phyloP scores from a whole-genome alignment of 2,888 invertebrate species.

The Hydrotaea cyrtoneurina region DNA sequence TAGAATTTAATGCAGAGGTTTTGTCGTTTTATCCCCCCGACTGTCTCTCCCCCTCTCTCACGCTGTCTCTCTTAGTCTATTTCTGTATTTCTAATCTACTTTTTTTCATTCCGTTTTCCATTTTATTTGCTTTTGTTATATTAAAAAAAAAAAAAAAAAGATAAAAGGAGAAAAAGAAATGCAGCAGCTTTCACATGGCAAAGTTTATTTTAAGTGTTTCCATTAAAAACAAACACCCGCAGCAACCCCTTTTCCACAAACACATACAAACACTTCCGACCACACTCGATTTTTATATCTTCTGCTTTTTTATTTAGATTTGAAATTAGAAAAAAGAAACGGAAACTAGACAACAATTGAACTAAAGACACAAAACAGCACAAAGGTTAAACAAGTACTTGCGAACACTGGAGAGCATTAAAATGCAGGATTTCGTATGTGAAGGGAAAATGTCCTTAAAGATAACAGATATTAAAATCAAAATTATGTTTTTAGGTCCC shows the following conservation, averaged over 20 bases:
- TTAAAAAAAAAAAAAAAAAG: constrained; percentile 43
- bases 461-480: constrained; percentile 25
- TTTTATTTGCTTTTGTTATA: constrained; percentile 29
- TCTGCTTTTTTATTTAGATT: constrained; percentile 33
- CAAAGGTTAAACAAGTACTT: constrained; percentile 52
- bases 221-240: constrained; percentile 52
- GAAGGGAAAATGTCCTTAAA: not conserved
- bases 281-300: constrained; percentile 18
- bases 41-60: not conserved
- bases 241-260: not conserved
- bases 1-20: constrained; percentile 66
- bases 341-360: constrained; percentile 8
- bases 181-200: constrained; percentile 48
- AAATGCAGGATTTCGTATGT: not conserved
- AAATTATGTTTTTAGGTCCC: constrained; percentile 42
- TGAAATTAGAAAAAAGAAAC: constrained; percentile 21
- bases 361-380: constrained; percentile 36
- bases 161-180: constrained; percentile 42
- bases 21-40: constrained; percentile 7
- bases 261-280: constrained; percentile 11
- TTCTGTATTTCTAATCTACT: constrained; percentile 41
- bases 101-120: constrained; percentile 29
- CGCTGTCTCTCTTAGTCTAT: not conserved
- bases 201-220: constrained; percentile 61
- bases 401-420: constrained; percentile 23